Percentiles rank a stretch among this genome's conserved stretches.
Evolutionary conservation across 2,113 vertebrate species (phyloP).

Genomic region (Centropus bengalensis): DNA sequence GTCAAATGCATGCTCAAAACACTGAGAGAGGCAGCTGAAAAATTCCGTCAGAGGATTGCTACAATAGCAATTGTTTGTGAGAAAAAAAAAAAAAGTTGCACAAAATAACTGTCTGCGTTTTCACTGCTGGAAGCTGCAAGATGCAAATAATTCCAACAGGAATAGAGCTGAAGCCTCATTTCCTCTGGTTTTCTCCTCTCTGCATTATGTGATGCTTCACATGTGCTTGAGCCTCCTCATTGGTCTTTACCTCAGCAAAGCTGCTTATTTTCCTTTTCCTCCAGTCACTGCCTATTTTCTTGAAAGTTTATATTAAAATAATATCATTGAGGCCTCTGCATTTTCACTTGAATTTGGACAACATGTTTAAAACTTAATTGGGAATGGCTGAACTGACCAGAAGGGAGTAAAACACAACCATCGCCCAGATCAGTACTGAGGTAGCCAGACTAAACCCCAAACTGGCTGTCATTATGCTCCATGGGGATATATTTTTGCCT

Average conservation of each 20-base stretch:
- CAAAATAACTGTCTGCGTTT: neutral
- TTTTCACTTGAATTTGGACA: neutral
- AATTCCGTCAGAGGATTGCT: neutral
- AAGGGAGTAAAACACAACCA: neutral
- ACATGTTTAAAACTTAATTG: neutral
- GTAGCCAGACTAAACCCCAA: neutral
- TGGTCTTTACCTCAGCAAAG: neutral
- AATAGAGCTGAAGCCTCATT: neutral
- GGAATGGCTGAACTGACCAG: neutral
- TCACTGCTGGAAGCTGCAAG: neutral
- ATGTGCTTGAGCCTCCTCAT: neutral
- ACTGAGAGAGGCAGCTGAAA: neutral
- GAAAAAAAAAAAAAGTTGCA: neutral
- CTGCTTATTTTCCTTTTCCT: neutral
- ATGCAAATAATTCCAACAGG: neutral
- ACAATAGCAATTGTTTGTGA: neutral
- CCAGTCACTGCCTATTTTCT: neutral
- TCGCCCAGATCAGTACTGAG: neutral
- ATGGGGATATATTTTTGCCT: neutral
- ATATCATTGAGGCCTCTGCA: neutral
- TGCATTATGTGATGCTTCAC: neutral
- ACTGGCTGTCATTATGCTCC: rapidly evolving
- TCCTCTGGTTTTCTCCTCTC: neutral
- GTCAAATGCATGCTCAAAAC: neutral
- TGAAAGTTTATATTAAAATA: neutral